Percentiles rank a stretch among this genome's conserved stretches.
phyloP scores from a whole-genome alignment of 2,888 invertebrate species.

The Agrotis ipsilon region DNA sequence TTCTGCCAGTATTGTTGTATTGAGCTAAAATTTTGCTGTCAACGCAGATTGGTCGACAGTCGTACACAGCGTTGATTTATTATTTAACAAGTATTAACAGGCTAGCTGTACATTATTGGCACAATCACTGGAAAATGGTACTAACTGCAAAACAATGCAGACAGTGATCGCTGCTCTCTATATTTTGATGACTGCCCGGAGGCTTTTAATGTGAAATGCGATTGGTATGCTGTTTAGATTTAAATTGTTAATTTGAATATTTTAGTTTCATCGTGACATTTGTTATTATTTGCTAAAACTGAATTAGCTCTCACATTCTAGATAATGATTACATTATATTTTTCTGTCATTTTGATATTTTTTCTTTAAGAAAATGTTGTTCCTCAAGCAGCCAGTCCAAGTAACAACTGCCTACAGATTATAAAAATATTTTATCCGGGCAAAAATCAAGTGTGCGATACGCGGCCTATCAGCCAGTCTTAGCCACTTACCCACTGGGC shows the following conservation, averaged over 20 bases:
- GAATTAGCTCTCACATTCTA: too few relatives aligned
- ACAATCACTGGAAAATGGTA: constrained; percentile 35
- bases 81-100: constrained; percentile 45
- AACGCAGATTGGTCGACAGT: constrained; percentile 30
- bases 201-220: constrained; percentile 34
- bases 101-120: constrained; percentile 41
- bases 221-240: constrained; percentile 21
- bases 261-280: too few relatives aligned
- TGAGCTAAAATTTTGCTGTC: constrained; percentile 35
- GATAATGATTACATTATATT: too few relatives aligned
- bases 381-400: too few relatives aligned
- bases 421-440: too few relatives aligned
- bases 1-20: neutral
- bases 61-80: constrained; percentile 45
- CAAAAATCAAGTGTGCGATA: too few relatives aligned
- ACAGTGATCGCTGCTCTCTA: constrained; percentile 29
- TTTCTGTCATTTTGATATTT: too few relatives aligned
- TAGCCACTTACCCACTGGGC: too few relatives aligned
- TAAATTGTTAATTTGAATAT: neutral
- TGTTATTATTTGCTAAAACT: too few relatives aligned
- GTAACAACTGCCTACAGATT: too few relatives aligned
- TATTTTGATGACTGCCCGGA: constrained; percentile 34
- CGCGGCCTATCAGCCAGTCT: too few relatives aligned
- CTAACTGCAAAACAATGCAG: constrained; percentile 34
- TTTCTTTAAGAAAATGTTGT: too few relatives aligned